These are phyloP conservation scores for Platycercus adscitus DNA, from an alignment of 2,113 vertebrate species.

Conservation along the genomic window DNA sequence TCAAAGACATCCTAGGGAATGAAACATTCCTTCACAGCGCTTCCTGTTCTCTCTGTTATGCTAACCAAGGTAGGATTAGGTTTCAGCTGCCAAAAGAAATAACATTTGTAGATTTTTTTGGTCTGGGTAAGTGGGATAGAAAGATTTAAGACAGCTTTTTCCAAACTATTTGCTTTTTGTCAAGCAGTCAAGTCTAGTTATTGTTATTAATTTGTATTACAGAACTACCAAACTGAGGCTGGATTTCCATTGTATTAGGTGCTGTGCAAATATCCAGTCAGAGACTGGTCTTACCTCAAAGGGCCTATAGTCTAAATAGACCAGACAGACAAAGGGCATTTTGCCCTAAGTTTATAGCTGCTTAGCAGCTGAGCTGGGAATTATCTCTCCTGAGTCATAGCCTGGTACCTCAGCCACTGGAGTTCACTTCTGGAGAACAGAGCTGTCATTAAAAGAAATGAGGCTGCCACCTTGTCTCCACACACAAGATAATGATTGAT, in stretches of 20 bases:
- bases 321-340: not conserved
- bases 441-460: not conserved
- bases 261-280: not conserved
- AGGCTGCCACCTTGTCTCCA: not conserved
- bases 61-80: slow-evolving; percentile 82
- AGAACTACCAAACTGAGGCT: not conserved
- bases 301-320: not conserved
- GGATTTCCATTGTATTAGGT: slow-evolving; percentile 1
- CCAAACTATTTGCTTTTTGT: slow-evolving; percentile 59
- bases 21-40: slow-evolving; percentile 76
- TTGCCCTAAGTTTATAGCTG: not conserved
- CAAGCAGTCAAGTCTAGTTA: slow-evolving; percentile 61
- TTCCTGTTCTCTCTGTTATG: slow-evolving; percentile 75
- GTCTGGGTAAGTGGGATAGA: slow-evolving; percentile 69
- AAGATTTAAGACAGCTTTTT: slow-evolving; percentile 59
- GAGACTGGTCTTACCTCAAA: not conserved
- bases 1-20: slow-evolving; percentile 74
- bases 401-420: not conserved
- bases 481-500: not conserved
- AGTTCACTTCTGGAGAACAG: not conserved
- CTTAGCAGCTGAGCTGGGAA: not conserved
- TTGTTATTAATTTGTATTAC: slow-evolving; percentile 65
- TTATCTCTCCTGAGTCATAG: not conserved
- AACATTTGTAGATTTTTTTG: slow-evolving; percentile 59
- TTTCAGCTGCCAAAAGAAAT: slow-evolving; percentile 85